Base-by-base conservation (phyloP, 2,888 invertebrate genomes). In the Ptilodon capucinus region DNA sequence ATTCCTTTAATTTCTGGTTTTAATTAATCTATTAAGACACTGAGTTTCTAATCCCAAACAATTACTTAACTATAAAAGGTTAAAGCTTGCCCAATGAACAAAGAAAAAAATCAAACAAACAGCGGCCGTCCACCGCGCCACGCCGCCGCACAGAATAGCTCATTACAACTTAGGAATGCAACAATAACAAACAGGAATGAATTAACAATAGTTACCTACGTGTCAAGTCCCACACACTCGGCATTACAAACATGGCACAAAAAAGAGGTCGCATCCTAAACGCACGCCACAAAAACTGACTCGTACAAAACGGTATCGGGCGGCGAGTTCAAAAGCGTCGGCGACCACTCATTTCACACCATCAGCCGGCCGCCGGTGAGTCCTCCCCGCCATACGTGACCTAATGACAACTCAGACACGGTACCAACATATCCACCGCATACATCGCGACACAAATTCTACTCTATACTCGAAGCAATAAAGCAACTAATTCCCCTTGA, bases 171-270 rank as follows among this genome's bases (percentile, higher is more conserved):
- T 61, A 68, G 78, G 78, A 79, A 81, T 79, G 70, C 74, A 74
- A 80, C 78, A 83, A 84, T 82, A 85, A 85, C 84, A 84, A 86
- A 86, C 81, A 81, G 81, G 77, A 74, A 74, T 77, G 80, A 76
- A 79, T 80, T 79, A 84, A 90, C 88, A 89, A 90, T 89, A 79
- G 84, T 81, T 78, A 85, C 83, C 79, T 83, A 85, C 89, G 89
- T 89, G 90, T 89, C 88, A 86, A 86, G 88, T 86, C 87, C 86
- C 86, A 87, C 90, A 88, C 90, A 86, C 82, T 86, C 82, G 85
- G 86, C 76, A 88, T 89, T 87, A 90, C 85, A 90, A 89, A 90
- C 84, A 90, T 70, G 60, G 60, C 50, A 86, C 83, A 89, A 89
- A 88, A 88, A 91, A 87, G 71, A 78, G 82, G 82, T 81, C 77